Evolutionary conservation across 2,113 vertebrate species (phyloP), one percentile per base, ranked within the genome.

Genomic region (Nycticryphes semicollaris): DNA sequence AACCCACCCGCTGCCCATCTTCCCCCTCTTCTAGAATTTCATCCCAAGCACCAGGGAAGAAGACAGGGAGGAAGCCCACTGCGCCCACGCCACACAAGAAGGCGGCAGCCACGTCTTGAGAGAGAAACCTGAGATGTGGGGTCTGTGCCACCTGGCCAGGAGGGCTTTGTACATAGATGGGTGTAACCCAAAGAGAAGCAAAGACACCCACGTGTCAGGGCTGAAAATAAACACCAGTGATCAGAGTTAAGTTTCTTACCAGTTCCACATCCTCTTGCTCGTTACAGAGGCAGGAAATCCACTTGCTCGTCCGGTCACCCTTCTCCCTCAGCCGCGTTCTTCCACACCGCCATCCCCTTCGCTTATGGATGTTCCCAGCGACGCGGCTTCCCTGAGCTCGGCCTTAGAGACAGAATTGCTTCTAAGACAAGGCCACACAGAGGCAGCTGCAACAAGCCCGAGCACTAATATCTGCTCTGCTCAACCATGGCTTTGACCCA

Each of bases 321-420:
- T 75, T 28, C n/a, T 67, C 64, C 37, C 54, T 47, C 50, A 39
- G 54, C 81, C 69, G 45, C n/a, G 2, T 35, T 67, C 47, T 53
- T 35, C n/a, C 56, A 47, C 41, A 24, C 18, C 3, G 50, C 47
- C 0, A 0, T 51, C 1, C 0, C 1, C 1, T 48, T n/a, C 8
- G 31, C 21, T 50, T 67, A 0, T 0, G 72, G 70, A 6, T 50
- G 56, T 50, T 84, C 59, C 45, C 1, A 1, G 53, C 21, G 33
- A 17, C 33, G 0, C 0, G 0, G 59, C 53, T 67, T 73, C 70
- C 72, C 54, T 1, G 3, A 74, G 33, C 56, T 56, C 21, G 14
- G 50, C 39, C 63, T 35, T 39, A 37, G 53, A 8, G 72, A 13
- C 23, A 83, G 45, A 73, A 14, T 33, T 68, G 51, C 73, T 47